phyloP scores from a whole-genome alignment of 2,888 invertebrate genomes.

The Amphipoea oculea region DNA sequence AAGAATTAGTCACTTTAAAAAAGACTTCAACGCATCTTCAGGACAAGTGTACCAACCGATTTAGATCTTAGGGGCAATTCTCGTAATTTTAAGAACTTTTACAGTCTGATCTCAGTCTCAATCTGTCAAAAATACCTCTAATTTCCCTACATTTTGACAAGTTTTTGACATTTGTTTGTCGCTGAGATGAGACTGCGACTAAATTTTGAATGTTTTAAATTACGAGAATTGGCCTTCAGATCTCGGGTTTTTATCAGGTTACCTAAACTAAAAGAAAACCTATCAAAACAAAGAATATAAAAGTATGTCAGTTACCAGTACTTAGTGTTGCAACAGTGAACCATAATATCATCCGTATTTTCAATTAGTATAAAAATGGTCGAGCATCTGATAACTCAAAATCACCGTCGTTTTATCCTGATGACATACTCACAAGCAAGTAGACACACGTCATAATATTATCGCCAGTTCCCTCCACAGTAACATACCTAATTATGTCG shows the following conservation, averaged over 20 bases:
- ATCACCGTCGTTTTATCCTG: neutral
- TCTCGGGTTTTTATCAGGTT: neutral
- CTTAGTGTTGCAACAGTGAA: neutral
- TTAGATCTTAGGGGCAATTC: too few species aligned
- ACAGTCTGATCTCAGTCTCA: too few species aligned
- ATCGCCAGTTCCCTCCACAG: neutral
- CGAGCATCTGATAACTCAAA: neutral
- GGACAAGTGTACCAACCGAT: neutral
- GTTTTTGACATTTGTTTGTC: too few species aligned
- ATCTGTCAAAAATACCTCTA: too few species aligned
- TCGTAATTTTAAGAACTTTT: too few species aligned
- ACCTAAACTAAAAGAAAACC: neutral
- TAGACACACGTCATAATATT: neutral
- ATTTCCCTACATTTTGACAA: too few species aligned
- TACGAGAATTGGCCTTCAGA: too few species aligned
- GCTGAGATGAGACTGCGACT: too few species aligned
- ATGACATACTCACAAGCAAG: neutral
- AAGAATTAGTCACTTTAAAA: neutral
- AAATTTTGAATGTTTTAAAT: too few species aligned
- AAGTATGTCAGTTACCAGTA: neutral
- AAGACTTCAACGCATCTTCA: constrained; percentile 1
- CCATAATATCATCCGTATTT: neutral
- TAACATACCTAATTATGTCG: constrained; percentile 29
- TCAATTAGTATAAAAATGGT: neutral
- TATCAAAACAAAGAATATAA: neutral